Conservation (phyloP, 2,888 invertebrate genomes). For the Cordilura impudica region DNA sequence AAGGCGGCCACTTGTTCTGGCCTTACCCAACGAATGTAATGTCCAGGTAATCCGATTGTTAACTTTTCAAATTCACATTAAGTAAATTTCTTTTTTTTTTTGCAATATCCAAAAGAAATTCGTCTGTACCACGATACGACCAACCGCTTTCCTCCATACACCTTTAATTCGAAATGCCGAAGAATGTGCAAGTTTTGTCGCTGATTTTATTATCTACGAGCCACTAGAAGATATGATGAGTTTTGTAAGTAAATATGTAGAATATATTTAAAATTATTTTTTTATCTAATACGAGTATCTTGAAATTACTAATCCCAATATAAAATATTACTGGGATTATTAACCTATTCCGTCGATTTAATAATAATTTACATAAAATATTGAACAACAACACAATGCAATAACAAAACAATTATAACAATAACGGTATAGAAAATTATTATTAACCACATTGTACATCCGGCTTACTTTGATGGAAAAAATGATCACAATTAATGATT, state of each 20-base stretch:
- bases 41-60: conserved; percentile 81
- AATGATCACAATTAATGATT: no score
- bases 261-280: no score
- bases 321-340: no score
- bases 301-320: no score
- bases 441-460: no score
- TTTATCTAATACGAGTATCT: no score
- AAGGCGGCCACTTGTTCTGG: conserved; percentile 84
- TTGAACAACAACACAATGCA: no score
- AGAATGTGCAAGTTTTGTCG: conserved; percentile 85
- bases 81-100: neutral
- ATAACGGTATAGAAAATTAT: no score
- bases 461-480: no score
- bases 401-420: no score
- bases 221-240: conserved; percentile 83
- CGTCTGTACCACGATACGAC: conserved; percentile 90
- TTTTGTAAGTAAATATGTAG: conserved; percentile 82
- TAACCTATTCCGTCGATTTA: no score
- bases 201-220: conserved; percentile 88
- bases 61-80: neutral
- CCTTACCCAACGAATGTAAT: conserved; percentile 87
- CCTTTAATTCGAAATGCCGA: conserved; percentile 83
- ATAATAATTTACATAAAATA: no score
- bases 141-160: conserved; percentile 85
- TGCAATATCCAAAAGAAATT: conserved; percentile 86